Percentiles rank a stretch among this genome's conserved stretches.
Evolutionary conservation across 2,113 vertebrate species (phyloP).

Genomic region (Callocephalon fimbriatum): DNA sequence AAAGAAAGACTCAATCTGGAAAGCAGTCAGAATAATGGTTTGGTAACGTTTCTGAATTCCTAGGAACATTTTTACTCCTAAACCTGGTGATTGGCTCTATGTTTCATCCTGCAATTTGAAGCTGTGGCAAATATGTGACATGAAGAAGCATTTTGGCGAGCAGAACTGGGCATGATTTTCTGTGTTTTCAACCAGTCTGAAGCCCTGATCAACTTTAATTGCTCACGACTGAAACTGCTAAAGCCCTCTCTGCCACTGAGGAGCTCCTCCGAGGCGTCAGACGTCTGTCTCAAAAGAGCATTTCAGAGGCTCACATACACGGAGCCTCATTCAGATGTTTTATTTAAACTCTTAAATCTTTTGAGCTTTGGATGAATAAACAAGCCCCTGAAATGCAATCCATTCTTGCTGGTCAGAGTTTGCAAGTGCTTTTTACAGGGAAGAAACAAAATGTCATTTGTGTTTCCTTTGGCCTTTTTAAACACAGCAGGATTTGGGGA

Average conservation of each 20-base stretch:
- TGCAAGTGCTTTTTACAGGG: conserved; percentile 42
- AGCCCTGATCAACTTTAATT: conserved; percentile 56
- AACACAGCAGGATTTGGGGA: background rate
- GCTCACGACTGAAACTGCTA: conserved; percentile 62
- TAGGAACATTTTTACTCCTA: conserved; percentile 7
- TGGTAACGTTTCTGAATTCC: conserved; percentile 49
- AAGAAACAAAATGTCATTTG: conserved; percentile 46
- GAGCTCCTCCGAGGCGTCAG: conserved; percentile 60
- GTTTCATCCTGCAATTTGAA: conserved; percentile 68
- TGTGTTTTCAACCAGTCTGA: conserved; percentile 42
- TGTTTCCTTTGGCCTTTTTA: conserved; percentile 26
- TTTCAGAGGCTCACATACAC: conserved; percentile 41
- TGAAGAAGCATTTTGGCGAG: background rate
- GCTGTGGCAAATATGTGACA: conserved; percentile 26
- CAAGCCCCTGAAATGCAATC: conserved; percentile 54
- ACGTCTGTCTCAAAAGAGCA: conserved; percentile 62
- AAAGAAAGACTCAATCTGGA: background rate
- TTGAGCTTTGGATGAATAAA: conserved; percentile 36
- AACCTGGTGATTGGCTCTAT: conserved; percentile 71
- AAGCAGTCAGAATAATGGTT: conserved; percentile 12
- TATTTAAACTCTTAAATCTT: conserved; percentile 71
- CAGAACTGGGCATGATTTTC: conserved; percentile 6
- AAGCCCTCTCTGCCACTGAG: conserved; percentile 29
- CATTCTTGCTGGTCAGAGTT: conserved; percentile 37
- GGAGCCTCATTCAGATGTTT: conserved; percentile 36